Conservation (phyloP, 1,140 invertebrate species). For the Dolichoris vasculosae region DNA sequence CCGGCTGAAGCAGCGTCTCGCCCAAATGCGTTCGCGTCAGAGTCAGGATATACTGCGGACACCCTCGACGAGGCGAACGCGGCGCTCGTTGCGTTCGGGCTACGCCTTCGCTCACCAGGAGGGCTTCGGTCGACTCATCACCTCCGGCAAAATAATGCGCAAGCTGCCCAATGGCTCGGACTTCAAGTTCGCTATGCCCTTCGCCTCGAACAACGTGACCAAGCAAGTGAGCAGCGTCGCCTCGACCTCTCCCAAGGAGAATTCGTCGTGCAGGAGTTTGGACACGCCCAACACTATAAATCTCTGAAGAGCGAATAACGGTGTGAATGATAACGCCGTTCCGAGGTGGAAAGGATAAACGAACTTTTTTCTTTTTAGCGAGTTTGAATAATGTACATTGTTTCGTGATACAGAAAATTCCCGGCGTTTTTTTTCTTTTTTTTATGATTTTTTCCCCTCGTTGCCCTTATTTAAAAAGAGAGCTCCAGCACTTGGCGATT, state of each 20-base stretch:
- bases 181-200: slow-evolving; percentile 72
- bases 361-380: slow-evolving; percentile 10
- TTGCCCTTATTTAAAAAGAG: background rate
- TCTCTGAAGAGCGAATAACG: slow-evolving; percentile 62
- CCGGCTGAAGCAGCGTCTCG: slow-evolving; percentile 85
- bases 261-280: slow-evolving; percentile 72
- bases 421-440: slow-evolving; percentile 13
- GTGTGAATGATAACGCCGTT: background rate
- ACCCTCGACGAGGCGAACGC: slow-evolving; percentile 87
- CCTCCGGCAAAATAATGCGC: slow-evolving; percentile 97
- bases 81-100: slow-evolving; percentile 94
- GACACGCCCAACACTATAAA: slow-evolving; percentile 81
- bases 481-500: slow-evolving; percentile 18
- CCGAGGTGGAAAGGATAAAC: background rate
- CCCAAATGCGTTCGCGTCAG: slow-evolving; percentile 80
- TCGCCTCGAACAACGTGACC: slow-evolving; percentile 67
- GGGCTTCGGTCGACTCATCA: slow-evolving; percentile 98
- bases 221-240: slow-evolving; percentile 69
- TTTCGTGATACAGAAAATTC: slow-evolving; percentile 42
- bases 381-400: slow-evolving; percentile 28
- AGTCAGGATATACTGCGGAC: slow-evolving; percentile 87
- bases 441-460: background rate
- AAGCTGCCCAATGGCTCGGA: slow-evolving; percentile 81
- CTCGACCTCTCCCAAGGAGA: slow-evolving; percentile 72
- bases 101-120: slow-evolving; percentile 99